phyloP scores from a whole-genome alignment of 2,113 vertebrate species.

The Ciconia stormi region DNA sequence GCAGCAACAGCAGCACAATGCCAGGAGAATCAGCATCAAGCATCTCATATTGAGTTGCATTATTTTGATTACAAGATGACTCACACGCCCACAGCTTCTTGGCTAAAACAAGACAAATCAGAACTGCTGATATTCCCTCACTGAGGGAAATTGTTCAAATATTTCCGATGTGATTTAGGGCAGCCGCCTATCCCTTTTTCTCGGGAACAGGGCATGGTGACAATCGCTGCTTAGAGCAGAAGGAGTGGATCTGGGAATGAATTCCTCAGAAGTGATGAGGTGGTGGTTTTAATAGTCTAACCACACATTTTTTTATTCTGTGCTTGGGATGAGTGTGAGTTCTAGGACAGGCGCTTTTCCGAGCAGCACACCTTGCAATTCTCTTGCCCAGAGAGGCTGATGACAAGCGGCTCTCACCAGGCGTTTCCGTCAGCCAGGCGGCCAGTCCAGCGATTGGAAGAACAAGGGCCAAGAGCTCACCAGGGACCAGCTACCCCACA shows the following conservation, averaged over 20 bases:
- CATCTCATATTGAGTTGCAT: neutral
- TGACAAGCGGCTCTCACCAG: neutral
- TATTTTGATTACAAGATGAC: neutral
- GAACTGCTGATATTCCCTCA: neutral
- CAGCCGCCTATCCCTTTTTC: neutral
- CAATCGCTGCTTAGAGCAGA: neutral
- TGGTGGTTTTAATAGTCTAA: neutral
- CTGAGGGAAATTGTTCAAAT: neutral
- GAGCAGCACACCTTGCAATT: neutral
- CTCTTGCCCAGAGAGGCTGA: neutral
- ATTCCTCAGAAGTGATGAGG: neutral
- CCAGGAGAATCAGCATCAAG: neutral
- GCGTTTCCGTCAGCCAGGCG: neutral
- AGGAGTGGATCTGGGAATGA: neutral
- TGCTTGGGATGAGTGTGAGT: neutral
- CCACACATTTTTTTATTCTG: neutral
- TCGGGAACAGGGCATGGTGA: neutral
- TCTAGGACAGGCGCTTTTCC: neutral
- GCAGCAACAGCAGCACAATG: neutral
- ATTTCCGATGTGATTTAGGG: neutral
- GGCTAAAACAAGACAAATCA: neutral
- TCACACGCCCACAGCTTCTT: neutral
- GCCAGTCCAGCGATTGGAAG: fast-evolving
- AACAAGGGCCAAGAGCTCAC: neutral
- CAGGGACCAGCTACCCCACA: neutral